These are phyloP conservation scores for Limnephilus rhombicus DNA, from an alignment of 2,888 invertebrate species.

Conservation along the genomic window DNA sequence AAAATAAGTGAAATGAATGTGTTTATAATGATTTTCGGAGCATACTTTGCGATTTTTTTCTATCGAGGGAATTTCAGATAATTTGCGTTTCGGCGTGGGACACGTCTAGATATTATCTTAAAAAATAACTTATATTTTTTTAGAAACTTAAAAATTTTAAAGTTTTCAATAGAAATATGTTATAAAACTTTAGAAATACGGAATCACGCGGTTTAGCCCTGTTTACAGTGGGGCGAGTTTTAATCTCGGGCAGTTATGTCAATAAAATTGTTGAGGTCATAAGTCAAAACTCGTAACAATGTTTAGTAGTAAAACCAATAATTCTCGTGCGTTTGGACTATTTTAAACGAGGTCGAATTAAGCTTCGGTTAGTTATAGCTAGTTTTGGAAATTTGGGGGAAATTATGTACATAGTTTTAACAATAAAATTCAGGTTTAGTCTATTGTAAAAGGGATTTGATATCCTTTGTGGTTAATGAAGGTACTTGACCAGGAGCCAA, in stretches of 20 bases:
- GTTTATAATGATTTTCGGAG: too few relatives aligned
- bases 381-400: background rate
- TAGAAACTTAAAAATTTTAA: too few relatives aligned
- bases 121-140: too few relatives aligned
- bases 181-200: too few relatives aligned
- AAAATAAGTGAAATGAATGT: too few relatives aligned
- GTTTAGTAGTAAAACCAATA: background rate
- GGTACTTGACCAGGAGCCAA: background rate
- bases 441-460: background rate
- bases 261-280: background rate
- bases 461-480: background rate
- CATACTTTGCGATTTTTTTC: too few relatives aligned
- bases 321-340: background rate
- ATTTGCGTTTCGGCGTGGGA: too few relatives aligned
- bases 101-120: too few relatives aligned
- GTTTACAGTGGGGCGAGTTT: background rate
- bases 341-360: background rate
- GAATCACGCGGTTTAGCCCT: background rate
- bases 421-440: background rate
- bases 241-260: background rate
- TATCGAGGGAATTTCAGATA: too few relatives aligned
- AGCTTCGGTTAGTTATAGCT: background rate
- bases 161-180: too few relatives aligned
- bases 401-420: background rate
- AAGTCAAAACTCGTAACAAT: background rate